Base-by-base conservation (phyloP, 2,888 invertebrate genomes). In the Lordiphosa andalusiaca region DNA sequence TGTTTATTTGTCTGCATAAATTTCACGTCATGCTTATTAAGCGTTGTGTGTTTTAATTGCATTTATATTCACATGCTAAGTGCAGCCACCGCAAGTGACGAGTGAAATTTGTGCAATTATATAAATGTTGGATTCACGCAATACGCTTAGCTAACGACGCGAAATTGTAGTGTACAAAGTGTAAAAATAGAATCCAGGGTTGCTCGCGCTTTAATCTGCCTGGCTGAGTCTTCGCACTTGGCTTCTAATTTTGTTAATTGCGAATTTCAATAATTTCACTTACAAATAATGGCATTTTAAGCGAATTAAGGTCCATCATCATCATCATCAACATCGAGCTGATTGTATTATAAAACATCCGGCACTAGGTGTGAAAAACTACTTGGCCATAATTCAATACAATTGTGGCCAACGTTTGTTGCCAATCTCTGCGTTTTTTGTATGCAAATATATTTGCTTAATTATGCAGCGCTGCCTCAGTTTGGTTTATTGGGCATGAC, bases 231-330 rank as follows among this genome's bases (percentile, higher is more conserved):
- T 37, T 41, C 64, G 63, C 56, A 51, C 63, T 72, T 46, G 25
- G n/a, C 47, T 44, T 56, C 71, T 56, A 67, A 69, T 69, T 67
- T 52, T 42, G 50, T 73, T 83, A 78, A 82, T 83, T 74, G 68
- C 47, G 48, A 69, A 74, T 62, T 73, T 75, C 70, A 83, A 83
- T 67, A 82, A 72, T 83, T 81, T 78, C 78, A 65, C 72, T 60
- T 10, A 38, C 65, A 67, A 59, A 68, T 64, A 59, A 49, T 51
- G 46, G 47, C 54, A 47, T 56, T 67, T 61, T 47, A 56, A 48
- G 49, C 40, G 47, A 56, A 63, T 65, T 67, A 66, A 44, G 58
- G 55, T 53, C 37, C 49, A 58, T 65, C 60, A 59, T 44, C 57
- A 19, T 42, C 39, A 25, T 25, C 51, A 52, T 53, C 30, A 59